Evolutionary conservation across 2,888 invertebrate genomes (phyloP).

Genomic region (Acleris sparsana): DNA sequence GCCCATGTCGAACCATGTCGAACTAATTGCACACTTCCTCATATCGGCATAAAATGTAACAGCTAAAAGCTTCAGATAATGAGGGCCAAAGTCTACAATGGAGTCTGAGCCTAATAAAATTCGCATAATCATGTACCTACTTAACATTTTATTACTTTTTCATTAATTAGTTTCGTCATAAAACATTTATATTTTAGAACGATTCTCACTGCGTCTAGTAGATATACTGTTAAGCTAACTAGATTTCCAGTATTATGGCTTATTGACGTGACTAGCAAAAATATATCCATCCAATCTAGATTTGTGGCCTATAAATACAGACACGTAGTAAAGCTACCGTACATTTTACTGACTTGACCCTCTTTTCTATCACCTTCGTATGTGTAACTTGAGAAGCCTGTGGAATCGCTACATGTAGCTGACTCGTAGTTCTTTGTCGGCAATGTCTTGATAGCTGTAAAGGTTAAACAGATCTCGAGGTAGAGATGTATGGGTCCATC

Average conservation of each 20-base stretch:
- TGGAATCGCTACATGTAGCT: no score
- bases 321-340: slow-evolving; percentile 27
- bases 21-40: slow-evolving; percentile 29
- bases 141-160: background rate
- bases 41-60: slow-evolving; percentile 26
- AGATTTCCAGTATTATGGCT: slow-evolving; percentile 22
- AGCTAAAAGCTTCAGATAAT: slow-evolving; percentile 28
- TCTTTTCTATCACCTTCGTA: background rate
- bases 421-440: background rate
- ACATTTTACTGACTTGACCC: slow-evolving; percentile 22
- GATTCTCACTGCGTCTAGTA: background rate
- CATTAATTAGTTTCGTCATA: background rate
- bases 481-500: slow-evolving; percentile 39
- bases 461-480: background rate
- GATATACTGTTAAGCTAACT: background rate
- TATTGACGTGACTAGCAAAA: slow-evolving; percentile 30
- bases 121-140: background rate
- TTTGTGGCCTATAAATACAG: slow-evolving; percentile 23
- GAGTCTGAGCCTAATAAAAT: background rate
- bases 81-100: slow-evolving; percentile 8
- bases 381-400: background rate
- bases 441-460: background rate
- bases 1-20: slow-evolving; percentile 3
- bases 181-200: background rate
- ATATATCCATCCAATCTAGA: slow-evolving; percentile 25